Percentiles rank a stretch among this genome's conserved stretches.
Conservation (phyloP, 2,797 vertebrate species). For the Molossus molossus region DNA sequence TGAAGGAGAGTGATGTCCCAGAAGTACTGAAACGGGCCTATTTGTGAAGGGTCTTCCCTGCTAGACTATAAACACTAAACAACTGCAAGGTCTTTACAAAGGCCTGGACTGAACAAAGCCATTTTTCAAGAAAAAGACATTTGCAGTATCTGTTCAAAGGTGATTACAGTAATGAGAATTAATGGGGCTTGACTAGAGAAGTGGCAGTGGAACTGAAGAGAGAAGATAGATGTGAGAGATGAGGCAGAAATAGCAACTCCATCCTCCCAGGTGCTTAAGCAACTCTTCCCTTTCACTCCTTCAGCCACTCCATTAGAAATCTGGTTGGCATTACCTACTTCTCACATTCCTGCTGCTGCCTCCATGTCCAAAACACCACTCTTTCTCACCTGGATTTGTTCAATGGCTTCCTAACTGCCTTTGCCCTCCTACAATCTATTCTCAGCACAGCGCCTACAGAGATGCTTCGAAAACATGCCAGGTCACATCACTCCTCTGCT, state of each 20-base stretch:
- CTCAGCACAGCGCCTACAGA: background rate
- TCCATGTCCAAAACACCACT: background rate
- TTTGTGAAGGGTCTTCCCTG: background rate
- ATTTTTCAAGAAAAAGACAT: constrained; percentile 8
- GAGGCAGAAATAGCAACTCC: constrained; percentile 1
- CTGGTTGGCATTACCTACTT: background rate
- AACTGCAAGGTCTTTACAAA: constrained; percentile 23
- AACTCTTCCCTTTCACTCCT: background rate
- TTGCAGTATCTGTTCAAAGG: background rate
- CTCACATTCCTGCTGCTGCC: background rate
- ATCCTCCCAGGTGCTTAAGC: background rate
- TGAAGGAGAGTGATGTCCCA: background rate
- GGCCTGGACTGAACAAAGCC: background rate
- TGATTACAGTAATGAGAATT: background rate
- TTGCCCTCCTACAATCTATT: background rate
- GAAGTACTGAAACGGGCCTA: background rate
- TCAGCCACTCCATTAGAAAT: background rate
- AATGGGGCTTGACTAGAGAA: background rate
- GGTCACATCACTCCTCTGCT: background rate
- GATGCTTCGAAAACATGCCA: background rate
- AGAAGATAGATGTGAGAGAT: constrained; percentile 6
- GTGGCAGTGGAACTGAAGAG: background rate
- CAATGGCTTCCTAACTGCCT: background rate
- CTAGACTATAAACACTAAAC: background rate
- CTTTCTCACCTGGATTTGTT: background rate